Evolutionary conservation across 37 sponge, comb jelly and placozoan species (phyloP), one percentile per base, ranked within the genome.

Genomic region (Oopsacas minuta): DNA sequence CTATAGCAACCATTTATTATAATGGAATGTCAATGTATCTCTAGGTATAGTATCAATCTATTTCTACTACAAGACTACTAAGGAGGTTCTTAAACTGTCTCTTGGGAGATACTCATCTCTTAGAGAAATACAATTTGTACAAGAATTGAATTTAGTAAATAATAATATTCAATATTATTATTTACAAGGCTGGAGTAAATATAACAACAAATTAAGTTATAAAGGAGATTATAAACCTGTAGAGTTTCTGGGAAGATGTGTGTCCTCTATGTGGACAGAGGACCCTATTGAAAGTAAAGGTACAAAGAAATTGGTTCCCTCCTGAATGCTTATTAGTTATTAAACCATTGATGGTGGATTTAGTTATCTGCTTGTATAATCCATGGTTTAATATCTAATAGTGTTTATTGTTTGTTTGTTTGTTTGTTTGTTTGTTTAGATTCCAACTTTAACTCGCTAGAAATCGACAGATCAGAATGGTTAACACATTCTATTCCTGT

Each of bases 91-190:
- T 39, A 93, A 88, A 87, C 82, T 84, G 35, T 95, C 96, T 17
- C 88, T 95, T 88, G 96, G 96, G 1, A 92, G 91, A 46, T 95
- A 91, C 82, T 91, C 92, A 37, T 90, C 94, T 85, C 85, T 95
- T 61, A 93, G 88, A 81, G 96, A 95, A 82, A 93, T 95, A 22
- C 90, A 93, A 36, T 53, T 87, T 36, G 92, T 89, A 8, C 85
- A 52, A 53, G 15, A 87, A 25, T 81, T 89, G 12, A 85, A 83
- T 39, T 36, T 83, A 39, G 39, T 36, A 0, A 87, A 88, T 37
- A 87, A 90, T 0, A 36, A 87, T 15, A 90, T 93, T 81, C 37
- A 88, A 82, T 88, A 91, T 81, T 95, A 95, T 83, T 95, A 95
- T 83, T 85, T 95, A 20, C 94, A 93, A 37, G 93, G 92, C 35